These are phyloP conservation scores for Mycalesis mineus DNA, from an alignment of 2,888 invertebrate species.

Conservation along the genomic window DNA sequence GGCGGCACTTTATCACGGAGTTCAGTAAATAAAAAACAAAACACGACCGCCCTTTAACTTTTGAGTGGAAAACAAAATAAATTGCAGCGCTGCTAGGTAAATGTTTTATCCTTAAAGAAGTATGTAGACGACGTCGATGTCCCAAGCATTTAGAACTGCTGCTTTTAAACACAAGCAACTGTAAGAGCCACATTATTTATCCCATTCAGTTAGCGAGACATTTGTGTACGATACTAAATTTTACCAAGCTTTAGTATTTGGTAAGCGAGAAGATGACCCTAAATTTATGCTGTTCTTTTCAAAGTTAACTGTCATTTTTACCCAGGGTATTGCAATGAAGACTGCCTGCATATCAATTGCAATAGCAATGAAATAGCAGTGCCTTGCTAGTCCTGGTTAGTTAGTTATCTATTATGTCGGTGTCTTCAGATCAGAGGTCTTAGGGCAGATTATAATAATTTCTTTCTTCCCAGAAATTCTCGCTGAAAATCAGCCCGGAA, in stretches of 20 bases:
- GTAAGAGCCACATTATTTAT: conserved; percentile 10
- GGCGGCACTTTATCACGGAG: background rate
- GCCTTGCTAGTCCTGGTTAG: too few species aligned
- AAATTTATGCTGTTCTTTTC: background rate
- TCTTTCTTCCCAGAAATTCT: too few species aligned
- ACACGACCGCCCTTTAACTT: conserved; percentile 1
- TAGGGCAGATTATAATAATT: too few species aligned
- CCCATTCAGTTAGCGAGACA: background rate
- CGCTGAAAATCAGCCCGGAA: too few species aligned
- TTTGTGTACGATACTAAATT: background rate
- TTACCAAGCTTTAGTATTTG: background rate
- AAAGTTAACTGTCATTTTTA: too few species aligned
- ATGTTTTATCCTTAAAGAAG: conserved; percentile 6
- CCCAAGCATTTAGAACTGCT: conserved; percentile 2
- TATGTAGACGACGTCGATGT: conserved; percentile 7
- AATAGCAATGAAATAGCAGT: too few species aligned
- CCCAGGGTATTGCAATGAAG: too few species aligned
- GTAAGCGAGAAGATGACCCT: background rate
- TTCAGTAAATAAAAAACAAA: conserved; percentile 6
- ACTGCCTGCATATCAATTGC: too few species aligned
- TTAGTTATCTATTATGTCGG: too few species aligned
- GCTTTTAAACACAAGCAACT: conserved; percentile 4
- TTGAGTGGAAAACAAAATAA: conserved; percentile 1
- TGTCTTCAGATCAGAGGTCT: too few species aligned
- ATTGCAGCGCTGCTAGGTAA: conserved; percentile 2